phyloP scores from a whole-genome alignment of 2,888 invertebrate species.

The Ariolimax columbianus region DNA sequence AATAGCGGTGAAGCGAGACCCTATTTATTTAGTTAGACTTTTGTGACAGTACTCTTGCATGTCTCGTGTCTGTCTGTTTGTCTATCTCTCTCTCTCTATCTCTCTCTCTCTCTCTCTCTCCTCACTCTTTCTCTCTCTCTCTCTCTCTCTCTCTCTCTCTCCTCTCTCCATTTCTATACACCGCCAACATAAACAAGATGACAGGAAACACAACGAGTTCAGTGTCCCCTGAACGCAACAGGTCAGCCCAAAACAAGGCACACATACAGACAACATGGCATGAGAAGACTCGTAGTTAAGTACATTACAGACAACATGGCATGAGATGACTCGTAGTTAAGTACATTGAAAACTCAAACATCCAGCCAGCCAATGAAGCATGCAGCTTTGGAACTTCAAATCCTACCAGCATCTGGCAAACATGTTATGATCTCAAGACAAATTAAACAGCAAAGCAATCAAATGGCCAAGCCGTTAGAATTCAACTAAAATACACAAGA shows the following conservation, averaged over 20 bases:
- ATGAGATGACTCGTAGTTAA: not conserved
- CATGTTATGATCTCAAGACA: not conserved
- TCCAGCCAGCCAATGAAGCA: not conserved
- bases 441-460: not conserved
- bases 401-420: not conserved
- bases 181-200: not conserved
- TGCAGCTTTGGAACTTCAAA: not conserved
- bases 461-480: not conserved
- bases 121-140: no score
- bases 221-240: conserved; percentile 9
- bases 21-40: no score
- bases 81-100: no score
- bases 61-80: no score
- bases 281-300: not conserved
- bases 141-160: conserved; percentile 30
- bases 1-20: no score
- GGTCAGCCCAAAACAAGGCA: not conserved
- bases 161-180: not conserved
- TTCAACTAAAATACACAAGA: not conserved
- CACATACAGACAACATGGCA: not conserved
- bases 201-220: not conserved
- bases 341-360: not conserved
- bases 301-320: not conserved
- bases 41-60: no score
- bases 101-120: no score